A percentile compares a stretch with the other conserved stretches of the same genome.
These are phyloP conservation scores for Neoaliturus tenellus DNA, from an alignment of 2,888 invertebrate genomes.

Conservation along the genomic window DNA sequence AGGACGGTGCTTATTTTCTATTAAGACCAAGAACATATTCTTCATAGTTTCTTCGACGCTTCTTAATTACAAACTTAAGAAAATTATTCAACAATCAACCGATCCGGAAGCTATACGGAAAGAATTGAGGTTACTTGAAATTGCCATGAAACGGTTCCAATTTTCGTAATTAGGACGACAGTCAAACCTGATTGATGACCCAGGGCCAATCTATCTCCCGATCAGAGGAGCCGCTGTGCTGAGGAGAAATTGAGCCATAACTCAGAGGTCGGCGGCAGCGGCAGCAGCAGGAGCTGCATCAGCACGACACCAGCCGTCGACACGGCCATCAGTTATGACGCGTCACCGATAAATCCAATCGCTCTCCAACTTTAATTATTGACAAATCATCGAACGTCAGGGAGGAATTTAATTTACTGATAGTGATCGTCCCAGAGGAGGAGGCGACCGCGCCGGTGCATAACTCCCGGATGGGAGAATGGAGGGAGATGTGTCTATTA, in stretches of 20 bases:
- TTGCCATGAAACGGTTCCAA: neutral
- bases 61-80: too few species aligned
- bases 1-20: too few species aligned
- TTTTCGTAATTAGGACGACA: neutral
- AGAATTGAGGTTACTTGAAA: too few species aligned
- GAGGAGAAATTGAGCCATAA: constrained; percentile 40
- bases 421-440: neutral
- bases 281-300: too few species aligned
- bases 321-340: neutral
- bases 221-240: constrained; percentile 7
- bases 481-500: constrained; percentile 15
- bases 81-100: too few species aligned
- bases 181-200: neutral
- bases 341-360: constrained; percentile 32
- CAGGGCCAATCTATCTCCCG: neutral
- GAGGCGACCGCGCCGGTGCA: neutral
- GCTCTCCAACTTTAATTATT: constrained; percentile 29
- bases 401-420: constrained; percentile 15
- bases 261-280: constrained; percentile 30
- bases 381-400: constrained; percentile 22
- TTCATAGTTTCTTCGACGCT: too few species aligned
- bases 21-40: too few species aligned
- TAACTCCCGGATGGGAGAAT: neutral
- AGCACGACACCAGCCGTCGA: too few species aligned
- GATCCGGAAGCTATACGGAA: too few species aligned